Evolutionary conservation across 2,113 vertebrate genomes (phyloP).

Genomic region (Delphinapterus leucas): DNA sequence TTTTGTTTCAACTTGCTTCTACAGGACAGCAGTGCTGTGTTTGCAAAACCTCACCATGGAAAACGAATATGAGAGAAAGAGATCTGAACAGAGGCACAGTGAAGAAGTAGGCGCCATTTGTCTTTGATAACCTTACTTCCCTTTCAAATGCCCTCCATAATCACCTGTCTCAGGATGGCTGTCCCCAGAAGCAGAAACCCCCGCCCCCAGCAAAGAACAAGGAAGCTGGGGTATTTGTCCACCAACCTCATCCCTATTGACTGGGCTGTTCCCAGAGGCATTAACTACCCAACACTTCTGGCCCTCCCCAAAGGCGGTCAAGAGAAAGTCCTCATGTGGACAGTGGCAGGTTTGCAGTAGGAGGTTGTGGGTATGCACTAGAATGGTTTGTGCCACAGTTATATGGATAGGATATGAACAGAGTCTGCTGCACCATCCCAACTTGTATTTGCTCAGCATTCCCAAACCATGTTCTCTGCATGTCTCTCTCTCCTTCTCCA

Average conservation of each 20-base stretch:
- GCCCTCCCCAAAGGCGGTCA: not conserved
- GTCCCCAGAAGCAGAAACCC: not conserved
- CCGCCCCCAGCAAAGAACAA: not conserved
- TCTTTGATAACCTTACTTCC: not conserved
- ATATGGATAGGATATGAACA: not conserved
- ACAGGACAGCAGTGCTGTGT: not conserved
- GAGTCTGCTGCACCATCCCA: not conserved
- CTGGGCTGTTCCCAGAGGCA: not conserved
- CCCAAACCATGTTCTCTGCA: not conserved
- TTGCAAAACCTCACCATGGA: not conserved
- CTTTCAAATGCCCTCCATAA: not conserved
- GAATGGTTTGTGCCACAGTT: not conserved
- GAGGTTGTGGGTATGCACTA: accelerated
- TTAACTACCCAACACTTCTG: not conserved
- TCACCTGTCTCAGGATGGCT: not conserved
- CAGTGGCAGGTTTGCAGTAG: too few relatives aligned
- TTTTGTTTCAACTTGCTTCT: not conserved
- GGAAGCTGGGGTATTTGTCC: not conserved
- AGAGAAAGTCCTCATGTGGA: not conserved
- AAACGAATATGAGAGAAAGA: not conserved
- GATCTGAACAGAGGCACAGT: not conserved
- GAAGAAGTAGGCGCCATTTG: not conserved
- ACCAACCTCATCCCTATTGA: not conserved
- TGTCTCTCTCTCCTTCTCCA: not conserved
- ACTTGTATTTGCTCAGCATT: not conserved